Percentiles rank a stretch among this genome's conserved stretches.
Evolutionary conservation across 2,888 invertebrate species (phyloP).

Genomic region (Caenorhabditis uteleia): DNA sequence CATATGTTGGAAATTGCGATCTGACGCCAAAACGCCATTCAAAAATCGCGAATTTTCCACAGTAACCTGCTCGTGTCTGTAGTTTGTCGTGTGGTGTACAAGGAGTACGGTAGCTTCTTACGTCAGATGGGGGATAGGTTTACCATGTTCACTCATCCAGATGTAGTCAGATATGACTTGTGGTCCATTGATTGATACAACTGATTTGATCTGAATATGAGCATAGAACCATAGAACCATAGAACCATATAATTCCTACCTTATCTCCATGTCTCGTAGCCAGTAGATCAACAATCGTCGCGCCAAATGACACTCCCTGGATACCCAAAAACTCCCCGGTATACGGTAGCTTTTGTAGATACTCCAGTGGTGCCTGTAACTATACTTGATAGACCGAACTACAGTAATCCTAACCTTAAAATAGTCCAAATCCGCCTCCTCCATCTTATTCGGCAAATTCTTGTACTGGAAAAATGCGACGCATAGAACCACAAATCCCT

Average conservation of each 20-base stretch:
- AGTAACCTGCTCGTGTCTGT: slow-evolving; percentile 24
- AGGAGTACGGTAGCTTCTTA: neutral
- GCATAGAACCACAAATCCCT: slow-evolving; percentile 43
- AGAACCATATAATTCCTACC: neutral
- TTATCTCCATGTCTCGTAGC: slow-evolving; percentile 24
- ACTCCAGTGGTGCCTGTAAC: slow-evolving; percentile 34
- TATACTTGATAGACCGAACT: neutral
- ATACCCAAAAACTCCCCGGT: slow-evolving; percentile 35
- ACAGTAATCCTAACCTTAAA: slow-evolving; percentile 24
- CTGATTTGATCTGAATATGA: slow-evolving; percentile 25
- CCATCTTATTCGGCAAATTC: slow-evolving; percentile 30
- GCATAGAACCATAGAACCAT: too few species aligned
- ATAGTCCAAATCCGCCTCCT: slow-evolving; percentile 39
- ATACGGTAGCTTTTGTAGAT: slow-evolving; percentile 20
- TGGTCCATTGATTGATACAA: slow-evolving; percentile 44
- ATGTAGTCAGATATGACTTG: slow-evolving; percentile 31
- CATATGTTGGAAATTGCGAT: slow-evolving; percentile 1
- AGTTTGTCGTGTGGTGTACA: neutral
- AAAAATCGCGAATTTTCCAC: slow-evolving; percentile 28
- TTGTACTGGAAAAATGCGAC: slow-evolving; percentile 45
- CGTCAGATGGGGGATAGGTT: slow-evolving; percentile 27
- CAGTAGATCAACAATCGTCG: slow-evolving; percentile 33
- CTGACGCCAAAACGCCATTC: slow-evolving; percentile 25
- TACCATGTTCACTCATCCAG: slow-evolving; percentile 30
- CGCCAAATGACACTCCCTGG: slow-evolving; percentile 49